Percentiles rank a stretch among this genome's conserved stretches.
phyloP scores from a whole-genome alignment of 2,113 vertebrate genomes.

The Australoheros scitulus region DNA sequence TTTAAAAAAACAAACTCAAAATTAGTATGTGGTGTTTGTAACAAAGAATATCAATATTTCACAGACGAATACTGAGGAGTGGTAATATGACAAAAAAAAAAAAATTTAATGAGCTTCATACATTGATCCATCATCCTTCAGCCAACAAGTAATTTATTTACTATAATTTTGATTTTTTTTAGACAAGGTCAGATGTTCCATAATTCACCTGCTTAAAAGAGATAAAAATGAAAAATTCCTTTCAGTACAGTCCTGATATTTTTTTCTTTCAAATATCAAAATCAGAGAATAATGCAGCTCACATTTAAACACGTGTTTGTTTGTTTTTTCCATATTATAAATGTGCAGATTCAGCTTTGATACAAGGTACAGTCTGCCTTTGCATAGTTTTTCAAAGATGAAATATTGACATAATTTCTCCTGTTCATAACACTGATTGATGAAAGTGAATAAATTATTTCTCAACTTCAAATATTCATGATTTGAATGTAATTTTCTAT shows the following conservation, averaged over 20 bases:
- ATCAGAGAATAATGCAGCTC: neutral
- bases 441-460: conserved; percentile 56
- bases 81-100: neutral
- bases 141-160: conserved; percentile 58
- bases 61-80: conserved; percentile 34
- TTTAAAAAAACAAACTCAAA: neutral
- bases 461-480: conserved; percentile 68
- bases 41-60: conserved; percentile 9
- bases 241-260: neutral
- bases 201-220: neutral
- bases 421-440: conserved; percentile 56
- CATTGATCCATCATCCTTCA: conserved; percentile 62
- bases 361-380: neutral
- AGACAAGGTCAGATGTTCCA: conserved; percentile 44
- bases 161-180: conserved; percentile 50
- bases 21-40: neutral
- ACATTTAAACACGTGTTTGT: neutral
- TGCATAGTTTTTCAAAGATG: conserved; percentile 46
- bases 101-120: conserved; percentile 36
- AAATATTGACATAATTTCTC: conserved; percentile 59
- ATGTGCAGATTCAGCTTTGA: conserved; percentile 57
- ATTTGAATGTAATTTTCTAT: conserved; percentile 59
- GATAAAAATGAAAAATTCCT: neutral
- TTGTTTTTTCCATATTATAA: conserved; percentile 13
- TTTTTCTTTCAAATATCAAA: neutral